A percentile compares a stretch with the other conserved stretches of the same genome.
Evolutionary conservation across 2,888 invertebrate genomes (phyloP).

Genomic region (Temnothorax rugatulus): DNA sequence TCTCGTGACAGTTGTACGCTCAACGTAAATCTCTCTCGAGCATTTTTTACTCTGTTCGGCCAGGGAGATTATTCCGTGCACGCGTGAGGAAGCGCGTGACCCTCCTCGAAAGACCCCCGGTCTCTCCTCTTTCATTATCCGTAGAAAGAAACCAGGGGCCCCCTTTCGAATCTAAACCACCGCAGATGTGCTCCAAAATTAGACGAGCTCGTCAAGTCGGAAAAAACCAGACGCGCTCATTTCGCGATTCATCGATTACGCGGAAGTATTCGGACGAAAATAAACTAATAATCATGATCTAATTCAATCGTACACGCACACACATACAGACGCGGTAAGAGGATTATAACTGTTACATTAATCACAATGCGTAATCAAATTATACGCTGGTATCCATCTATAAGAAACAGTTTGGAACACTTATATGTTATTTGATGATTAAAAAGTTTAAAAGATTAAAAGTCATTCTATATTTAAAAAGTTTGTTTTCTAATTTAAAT

Average conservation of each 20-base stretch:
- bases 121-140: conserved; percentile 74
- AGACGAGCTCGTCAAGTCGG: conserved; percentile 73
- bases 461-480: not conserved
- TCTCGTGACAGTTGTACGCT: conserved; percentile 71
- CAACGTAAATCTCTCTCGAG: conserved; percentile 69
- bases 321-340: not conserved
- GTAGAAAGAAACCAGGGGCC: conserved; percentile 61
- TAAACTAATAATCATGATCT: conserved; percentile 61
- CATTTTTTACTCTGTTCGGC: conserved; percentile 69
- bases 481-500: not conserved
- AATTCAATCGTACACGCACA: not conserved
- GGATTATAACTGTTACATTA: not conserved
- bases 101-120: conserved; percentile 51
- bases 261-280: conserved; percentile 46
- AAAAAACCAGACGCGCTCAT: conserved; percentile 73
- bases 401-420: not conserved
- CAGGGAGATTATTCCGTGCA: conserved; percentile 74
- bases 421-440: not conserved
- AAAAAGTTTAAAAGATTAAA: not conserved
- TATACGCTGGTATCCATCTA: not conserved
- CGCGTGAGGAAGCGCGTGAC: conserved; percentile 74
- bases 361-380: not conserved
- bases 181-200: conserved; percentile 78
- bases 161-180: conserved; percentile 68
- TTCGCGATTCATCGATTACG: conserved; percentile 28